A percentile compares a stretch with the other conserved stretches of the same genome.
phyloP scores from a whole-genome alignment of 2,797 vertebrate species.

The Xyrichtys novacula region DNA sequence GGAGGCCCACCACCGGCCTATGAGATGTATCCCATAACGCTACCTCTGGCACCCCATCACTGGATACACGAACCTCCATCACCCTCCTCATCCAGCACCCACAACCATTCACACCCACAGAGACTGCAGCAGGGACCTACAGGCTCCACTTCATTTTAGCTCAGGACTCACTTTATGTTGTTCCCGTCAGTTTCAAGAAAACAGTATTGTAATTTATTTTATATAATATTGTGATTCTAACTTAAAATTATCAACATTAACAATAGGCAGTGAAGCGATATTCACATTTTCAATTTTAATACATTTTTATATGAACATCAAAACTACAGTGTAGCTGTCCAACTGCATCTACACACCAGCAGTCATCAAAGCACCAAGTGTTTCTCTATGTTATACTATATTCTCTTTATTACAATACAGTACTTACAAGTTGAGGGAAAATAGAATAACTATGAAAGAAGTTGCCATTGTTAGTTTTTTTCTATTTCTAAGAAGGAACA shows the following conservation, averaged over 20 bases:
- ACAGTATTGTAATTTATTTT: constrained; percentile 23
- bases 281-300: constrained; percentile 55
- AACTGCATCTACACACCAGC: constrained; percentile 51
- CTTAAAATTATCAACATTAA: constrained; percentile 22
- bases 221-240: constrained; percentile 21
- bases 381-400: constrained; percentile 66
- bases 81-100: constrained; percentile 2
- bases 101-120: neutral
- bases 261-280: constrained; percentile 22
- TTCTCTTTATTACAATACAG: constrained; percentile 78
- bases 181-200: neutral
- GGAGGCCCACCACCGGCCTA: constrained; percentile 38
- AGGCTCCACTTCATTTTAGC: neutral
- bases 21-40: constrained; percentile 54
- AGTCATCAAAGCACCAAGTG: constrained; percentile 61
- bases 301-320: constrained; percentile 63
- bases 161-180: neutral
- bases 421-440: constrained; percentile 73
- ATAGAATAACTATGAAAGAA: constrained; percentile 61
- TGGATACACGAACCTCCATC: constrained; percentile 8
- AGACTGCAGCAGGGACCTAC: neutral
- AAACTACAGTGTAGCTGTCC: constrained; percentile 59
- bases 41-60: constrained; percentile 44
- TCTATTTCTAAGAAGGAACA: constrained; percentile 56
- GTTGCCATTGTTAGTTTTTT: constrained; percentile 42